Evolutionary conservation across 2,797 vertebrate species (phyloP).

Genomic region (Saxicola maurus): DNA sequence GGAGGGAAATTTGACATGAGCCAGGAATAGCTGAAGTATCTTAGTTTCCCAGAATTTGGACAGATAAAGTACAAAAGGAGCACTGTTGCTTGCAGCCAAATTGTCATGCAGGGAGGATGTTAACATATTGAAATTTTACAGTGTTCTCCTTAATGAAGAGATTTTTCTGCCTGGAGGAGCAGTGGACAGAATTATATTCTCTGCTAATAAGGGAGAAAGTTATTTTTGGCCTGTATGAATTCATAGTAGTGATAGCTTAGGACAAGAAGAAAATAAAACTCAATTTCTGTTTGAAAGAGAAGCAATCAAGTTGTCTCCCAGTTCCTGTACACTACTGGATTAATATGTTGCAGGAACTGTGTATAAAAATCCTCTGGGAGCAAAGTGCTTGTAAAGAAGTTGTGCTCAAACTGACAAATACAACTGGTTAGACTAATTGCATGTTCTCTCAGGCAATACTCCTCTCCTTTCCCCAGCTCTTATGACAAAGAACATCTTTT

Average conservation of each 20-base stretch:
- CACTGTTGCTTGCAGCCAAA: background rate
- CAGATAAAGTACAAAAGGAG: background rate
- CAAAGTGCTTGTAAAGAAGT: background rate
- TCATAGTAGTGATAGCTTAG: background rate
- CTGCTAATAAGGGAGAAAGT: background rate
- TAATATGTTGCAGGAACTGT: background rate
- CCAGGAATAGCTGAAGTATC: background rate
- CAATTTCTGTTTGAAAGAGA: background rate
- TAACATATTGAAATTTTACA: background rate
- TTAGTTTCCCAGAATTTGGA: background rate
- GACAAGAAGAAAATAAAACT: background rate
- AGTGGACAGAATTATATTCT: background rate
- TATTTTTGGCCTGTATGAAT: background rate
- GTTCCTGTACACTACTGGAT: background rate
- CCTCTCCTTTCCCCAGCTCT: background rate
- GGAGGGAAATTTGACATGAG: rapidly evolving
- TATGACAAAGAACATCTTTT: background rate
- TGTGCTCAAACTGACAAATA: background rate
- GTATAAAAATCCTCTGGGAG: background rate
- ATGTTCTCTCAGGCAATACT: background rate
- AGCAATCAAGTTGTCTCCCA: background rate
- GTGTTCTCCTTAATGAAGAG: background rate
- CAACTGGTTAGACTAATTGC: background rate
- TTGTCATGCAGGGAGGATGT: background rate
- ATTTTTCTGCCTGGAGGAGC: background rate